Percentiles rank a stretch among this genome's conserved stretches.
These are phyloP conservation scores for Garra rufa DNA, from an alignment of 2,113 vertebrate genomes.

Conservation along the genomic window DNA sequence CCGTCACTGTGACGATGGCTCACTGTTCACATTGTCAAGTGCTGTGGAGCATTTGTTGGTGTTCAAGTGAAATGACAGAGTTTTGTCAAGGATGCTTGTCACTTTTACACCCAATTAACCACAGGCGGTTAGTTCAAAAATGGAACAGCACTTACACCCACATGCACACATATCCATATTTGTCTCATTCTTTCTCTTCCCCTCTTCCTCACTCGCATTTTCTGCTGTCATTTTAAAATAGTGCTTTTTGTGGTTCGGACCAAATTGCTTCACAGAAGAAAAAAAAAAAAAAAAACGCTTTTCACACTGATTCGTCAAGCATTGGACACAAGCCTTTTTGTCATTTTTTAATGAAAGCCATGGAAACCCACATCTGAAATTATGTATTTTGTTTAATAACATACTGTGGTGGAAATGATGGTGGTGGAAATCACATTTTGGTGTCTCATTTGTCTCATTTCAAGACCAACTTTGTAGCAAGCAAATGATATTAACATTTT, in stretches of 20 bases:
- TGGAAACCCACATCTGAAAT: background rate
- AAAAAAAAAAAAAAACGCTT: slow-evolving; percentile 4
- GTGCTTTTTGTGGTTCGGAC: background rate
- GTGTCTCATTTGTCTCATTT: background rate
- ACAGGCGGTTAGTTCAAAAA: background rate
- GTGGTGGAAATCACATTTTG: background rate
- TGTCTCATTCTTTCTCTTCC: background rate
- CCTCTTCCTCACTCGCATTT: background rate
- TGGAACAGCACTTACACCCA: slow-evolving; percentile 24
- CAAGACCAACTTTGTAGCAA: background rate
- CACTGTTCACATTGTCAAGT: slow-evolving; percentile 32
- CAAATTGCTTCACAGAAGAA: background rate
- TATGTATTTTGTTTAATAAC: background rate
- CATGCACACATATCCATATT: background rate
- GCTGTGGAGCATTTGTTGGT: background rate
- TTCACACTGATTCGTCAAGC: background rate
- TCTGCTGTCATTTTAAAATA: background rate
- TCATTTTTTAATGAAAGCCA: background rate
- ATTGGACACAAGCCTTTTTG: background rate
- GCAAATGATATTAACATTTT: background rate
- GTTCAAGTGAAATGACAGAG: slow-evolving; percentile 34
- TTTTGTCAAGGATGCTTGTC: slow-evolving; percentile 27
- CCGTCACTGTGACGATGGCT: background rate
- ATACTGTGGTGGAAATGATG: background rate
- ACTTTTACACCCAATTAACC: slow-evolving; percentile 46